Evolutionary conservation across 2,888 invertebrate genomes (phyloP).

Genomic region (Drosophila colorata): DNA sequence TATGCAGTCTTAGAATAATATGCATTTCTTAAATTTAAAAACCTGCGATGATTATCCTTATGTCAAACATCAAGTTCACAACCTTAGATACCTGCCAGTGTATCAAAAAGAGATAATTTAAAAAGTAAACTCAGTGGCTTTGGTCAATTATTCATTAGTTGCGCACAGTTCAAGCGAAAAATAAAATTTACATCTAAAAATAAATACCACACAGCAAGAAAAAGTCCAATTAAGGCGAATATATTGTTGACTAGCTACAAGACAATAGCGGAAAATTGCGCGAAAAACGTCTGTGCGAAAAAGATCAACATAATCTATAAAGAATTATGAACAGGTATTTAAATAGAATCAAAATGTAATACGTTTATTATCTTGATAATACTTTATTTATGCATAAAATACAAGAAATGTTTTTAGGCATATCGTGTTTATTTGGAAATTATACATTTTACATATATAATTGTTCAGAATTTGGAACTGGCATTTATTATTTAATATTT

Average conservation of each 20-base stretch:
- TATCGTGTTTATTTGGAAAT: too few relatives aligned
- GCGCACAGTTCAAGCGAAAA: background rate
- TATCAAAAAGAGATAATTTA: background rate
- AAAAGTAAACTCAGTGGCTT: background rate
- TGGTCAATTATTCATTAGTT: background rate
- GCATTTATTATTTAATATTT: too few relatives aligned
- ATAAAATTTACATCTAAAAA: constrained; percentile 9
- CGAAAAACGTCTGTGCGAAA: background rate
- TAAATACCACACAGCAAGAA: constrained; percentile 18
- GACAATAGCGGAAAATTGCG: constrained; percentile 19
- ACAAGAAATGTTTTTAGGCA: too few relatives aligned
- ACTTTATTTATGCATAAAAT: too few relatives aligned
- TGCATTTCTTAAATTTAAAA: too few relatives aligned
- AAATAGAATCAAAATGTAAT: background rate
- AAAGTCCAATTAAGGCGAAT: constrained; percentile 33
- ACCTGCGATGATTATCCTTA: too few relatives aligned
- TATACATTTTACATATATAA: too few relatives aligned
- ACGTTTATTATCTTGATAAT: background rate
- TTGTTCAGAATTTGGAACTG: too few relatives aligned
- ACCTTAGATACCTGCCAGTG: too few relatives aligned
- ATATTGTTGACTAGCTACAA: constrained; percentile 34
- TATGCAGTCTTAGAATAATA: too few relatives aligned
- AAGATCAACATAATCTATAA: background rate
- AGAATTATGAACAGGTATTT: background rate
- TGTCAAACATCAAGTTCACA: too few relatives aligned